phyloP scores from a whole-genome alignment of 2,888 invertebrate genomes.

The Ormyrus thymus region DNA sequence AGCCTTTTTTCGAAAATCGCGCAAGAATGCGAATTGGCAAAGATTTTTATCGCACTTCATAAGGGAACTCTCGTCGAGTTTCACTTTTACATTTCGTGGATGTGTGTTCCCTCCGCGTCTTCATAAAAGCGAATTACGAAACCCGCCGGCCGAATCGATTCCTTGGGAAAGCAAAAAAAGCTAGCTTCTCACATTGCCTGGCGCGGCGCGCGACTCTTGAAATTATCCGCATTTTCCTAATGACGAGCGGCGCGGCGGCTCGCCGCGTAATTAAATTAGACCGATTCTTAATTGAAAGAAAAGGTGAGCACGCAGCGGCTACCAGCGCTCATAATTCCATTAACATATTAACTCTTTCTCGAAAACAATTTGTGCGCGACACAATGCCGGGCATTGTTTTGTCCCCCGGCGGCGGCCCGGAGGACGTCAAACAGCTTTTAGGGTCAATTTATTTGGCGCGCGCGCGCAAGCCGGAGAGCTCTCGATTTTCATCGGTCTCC shows the following conservation, averaged over 20 bases:
- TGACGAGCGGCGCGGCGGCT: too few species aligned
- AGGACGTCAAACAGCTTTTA: constrained; percentile 33
- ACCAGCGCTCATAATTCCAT: constrained; percentile 38
- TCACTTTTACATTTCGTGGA: too few species aligned
- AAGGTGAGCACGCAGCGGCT: neutral
- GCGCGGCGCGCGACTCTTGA: too few species aligned
- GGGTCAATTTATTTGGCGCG: constrained; percentile 48
- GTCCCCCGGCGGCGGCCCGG: constrained; percentile 1
- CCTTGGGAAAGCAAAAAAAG: too few species aligned
- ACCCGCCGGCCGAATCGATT: too few species aligned
- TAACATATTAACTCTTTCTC: constrained; percentile 48
- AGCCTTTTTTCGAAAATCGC: too few species aligned
- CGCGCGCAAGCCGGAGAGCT: neutral
- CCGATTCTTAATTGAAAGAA: neutral
- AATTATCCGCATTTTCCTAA: neutral
- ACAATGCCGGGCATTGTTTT: constrained; percentile 51
- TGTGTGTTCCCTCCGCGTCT: too few species aligned
- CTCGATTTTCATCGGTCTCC: constrained; percentile 53
- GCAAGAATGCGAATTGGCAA: too few species aligned
- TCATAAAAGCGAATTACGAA: too few species aligned
- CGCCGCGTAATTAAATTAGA: constrained; percentile 11
- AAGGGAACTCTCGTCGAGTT: neutral
- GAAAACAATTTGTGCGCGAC: constrained; percentile 50
- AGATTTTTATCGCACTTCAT: neutral
- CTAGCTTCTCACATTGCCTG: too few species aligned